Conservation (phyloP, 2,113 vertebrate genomes). For the Probosciger aterrimus region DNA sequence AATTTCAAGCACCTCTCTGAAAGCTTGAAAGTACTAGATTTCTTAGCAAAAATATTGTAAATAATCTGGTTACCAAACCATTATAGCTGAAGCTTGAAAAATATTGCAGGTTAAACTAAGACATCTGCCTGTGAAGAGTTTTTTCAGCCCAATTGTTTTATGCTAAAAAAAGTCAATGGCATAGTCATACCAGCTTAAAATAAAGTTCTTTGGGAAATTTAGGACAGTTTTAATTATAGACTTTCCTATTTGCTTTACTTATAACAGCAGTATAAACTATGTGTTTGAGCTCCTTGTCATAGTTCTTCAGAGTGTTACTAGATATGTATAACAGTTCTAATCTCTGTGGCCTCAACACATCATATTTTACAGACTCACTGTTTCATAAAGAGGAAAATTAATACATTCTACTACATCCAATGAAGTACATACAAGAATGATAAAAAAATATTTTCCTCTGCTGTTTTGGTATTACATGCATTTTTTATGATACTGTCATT, state of each 20-base stretch:
- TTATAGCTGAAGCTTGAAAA: background rate
- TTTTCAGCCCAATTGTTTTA: background rate
- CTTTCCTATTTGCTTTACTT: background rate
- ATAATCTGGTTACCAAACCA: background rate
- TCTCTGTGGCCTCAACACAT: background rate
- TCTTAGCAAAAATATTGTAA: background rate
- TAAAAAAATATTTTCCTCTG: background rate
- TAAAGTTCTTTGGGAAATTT: background rate
- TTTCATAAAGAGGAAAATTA: background rate
- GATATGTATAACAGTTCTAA: background rate
- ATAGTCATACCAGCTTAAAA: background rate
- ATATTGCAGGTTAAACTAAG: background rate
- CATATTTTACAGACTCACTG: background rate
- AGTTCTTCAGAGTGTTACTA: background rate
- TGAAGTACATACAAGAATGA: background rate
- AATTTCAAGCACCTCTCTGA: background rate
- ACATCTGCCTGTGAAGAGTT: background rate
- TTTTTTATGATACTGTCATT: background rate
- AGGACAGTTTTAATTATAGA: background rate
- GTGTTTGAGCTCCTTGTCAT: background rate
- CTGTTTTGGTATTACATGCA: background rate
- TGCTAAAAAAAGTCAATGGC: background rate
- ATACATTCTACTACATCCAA: background rate
- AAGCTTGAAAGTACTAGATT: background rate
- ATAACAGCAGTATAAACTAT: background rate